Evolutionary conservation across 1,140 invertebrate species (phyloP).

Genomic region (Cydia fagiglandana): DNA sequence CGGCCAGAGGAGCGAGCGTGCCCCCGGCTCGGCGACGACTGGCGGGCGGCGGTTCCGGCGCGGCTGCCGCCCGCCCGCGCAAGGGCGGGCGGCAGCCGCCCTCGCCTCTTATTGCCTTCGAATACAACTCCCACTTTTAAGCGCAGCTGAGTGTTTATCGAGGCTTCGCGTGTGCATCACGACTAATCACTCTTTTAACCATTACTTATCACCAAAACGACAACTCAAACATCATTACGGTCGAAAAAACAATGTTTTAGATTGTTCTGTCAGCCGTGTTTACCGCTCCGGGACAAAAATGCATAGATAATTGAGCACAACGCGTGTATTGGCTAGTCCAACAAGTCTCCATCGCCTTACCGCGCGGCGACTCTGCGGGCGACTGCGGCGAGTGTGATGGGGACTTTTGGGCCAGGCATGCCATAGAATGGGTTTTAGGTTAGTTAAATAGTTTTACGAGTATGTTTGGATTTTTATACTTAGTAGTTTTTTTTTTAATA

Average conservation of each 20-base stretch:
- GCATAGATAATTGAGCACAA: neutral
- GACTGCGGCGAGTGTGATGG: no score
- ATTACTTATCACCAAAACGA: neutral
- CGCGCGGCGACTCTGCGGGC: no score
- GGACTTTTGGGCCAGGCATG: no score
- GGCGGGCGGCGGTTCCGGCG: neutral
- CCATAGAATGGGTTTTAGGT: no score
- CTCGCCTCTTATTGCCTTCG: conserved; percentile 56
- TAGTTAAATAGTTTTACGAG: no score
- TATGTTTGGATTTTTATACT: no score
- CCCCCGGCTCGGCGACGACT: conserved; percentile 6
- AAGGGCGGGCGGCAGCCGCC: conserved; percentile 34
- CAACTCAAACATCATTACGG: no score
- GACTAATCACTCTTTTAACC: conserved; percentile 39
- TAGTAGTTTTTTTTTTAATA: no score
- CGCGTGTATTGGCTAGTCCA: no score
- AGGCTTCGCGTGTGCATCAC: conserved; percentile 42
- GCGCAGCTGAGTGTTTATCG: conserved; percentile 57
- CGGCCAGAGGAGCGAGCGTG: conserved; percentile 2
- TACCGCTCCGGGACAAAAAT: neutral
- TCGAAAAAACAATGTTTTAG: neutral
- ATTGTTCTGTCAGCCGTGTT: no score
- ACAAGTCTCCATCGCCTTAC: no score
- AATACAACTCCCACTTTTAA: conserved; percentile 57
- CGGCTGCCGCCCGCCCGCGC: conserved; percentile 43